Base-by-base conservation (phyloP, 2,797 vertebrate species). In the Acridotheres tristis region DNA sequence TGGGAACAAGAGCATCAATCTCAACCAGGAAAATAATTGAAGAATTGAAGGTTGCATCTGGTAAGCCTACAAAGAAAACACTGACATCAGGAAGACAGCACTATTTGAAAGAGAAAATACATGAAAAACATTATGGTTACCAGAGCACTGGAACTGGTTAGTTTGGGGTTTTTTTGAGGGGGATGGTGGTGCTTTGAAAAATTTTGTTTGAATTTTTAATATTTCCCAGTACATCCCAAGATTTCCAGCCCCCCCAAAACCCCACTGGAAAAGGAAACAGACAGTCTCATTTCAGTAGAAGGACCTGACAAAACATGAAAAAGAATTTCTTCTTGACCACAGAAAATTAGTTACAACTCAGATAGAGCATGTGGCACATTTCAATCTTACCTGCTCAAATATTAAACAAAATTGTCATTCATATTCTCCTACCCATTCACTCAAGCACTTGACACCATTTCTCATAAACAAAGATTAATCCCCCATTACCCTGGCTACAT, bases 381-480 rank as follows among this genome's bases (percentile, higher is more conserved):
- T 88, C 80, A 59, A 67, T 14, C 54, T 92, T 68, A 99, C 98
- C 98, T 99, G 98, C 96, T 99, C 98, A 98, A 99, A 99, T 13
- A 99, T 97, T 34, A 99, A 97, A 20, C 98, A 96, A 12, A 99
- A 98, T 82, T 99, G 98, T 92, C 98, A 97, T 97, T 99, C 99
- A 11, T 99, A 99, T 74, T 99, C 99, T 76, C 99, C 99, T 55
- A 99, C 98, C 99, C 99, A 99, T 94, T 99, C 99, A 96, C 98
- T 99, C 74, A 99, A 98, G 95, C 99, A 99, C 90, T 99, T 99
- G 0, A 99, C 98, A 73, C 98, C 98, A 97, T 99, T 99, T 94
- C 99, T 98, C 98, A 99, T 99, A 65, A 99, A 99, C 99, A 97
- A 99, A 99, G 1, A 99, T 97, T 74, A 99, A 98, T 96, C 98